Evolutionary conservation across 2,113 vertebrate genomes (phyloP), one percentile per base, ranked within the genome.

Genomic region (Isurus oxyrinchus): DNA sequence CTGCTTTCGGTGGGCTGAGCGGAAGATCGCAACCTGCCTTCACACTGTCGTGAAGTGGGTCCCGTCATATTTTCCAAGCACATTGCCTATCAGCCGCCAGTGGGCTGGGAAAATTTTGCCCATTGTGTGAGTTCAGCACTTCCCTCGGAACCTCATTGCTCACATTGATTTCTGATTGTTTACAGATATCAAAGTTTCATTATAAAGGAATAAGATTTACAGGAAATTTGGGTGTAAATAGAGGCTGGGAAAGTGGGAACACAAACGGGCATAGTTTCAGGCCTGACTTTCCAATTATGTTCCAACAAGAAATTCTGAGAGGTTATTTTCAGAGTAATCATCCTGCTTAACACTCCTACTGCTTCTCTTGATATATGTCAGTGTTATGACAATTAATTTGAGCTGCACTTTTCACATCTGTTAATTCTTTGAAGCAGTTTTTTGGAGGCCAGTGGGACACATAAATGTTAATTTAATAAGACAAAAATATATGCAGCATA

Each of bases 391-490:
- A 55, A 25, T 72, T 95, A 94, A 40, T 63, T 63, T 61, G 59
- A 63, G 57, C 90, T 66, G 40, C 40, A 94, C n/a, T 94, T 44
- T 72, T 95, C 94, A 95, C 94, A 95, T 95, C 94, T 95, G 63
- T 72, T 95, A 67, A 53, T 69, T 44, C 67, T 72, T 95, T 72
- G 94, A 95, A 76, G 67, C 44, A 55, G 94, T 76, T 95, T 72
- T 72, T 16, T n/a, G 63, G 49, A 72, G 11, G 35, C 66, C 66
- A 95, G 94, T 25, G 94, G 66, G 66, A 44, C 67, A 35, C 94
- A 95, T 72, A 95, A 69, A 72, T 72, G 94, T 95, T 66, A 94
- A 66, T 94, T 95, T 76, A 69, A 95, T 95, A 55, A 95, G 49
- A 72, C 66, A 95, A 95, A 72, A 72, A 72, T 49, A 44, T 49